A percentile compares a stretch with the other conserved stretches of the same genome.
Conservation (phyloP, 2,113 vertebrate species). For the Eurypyga helias region DNA sequence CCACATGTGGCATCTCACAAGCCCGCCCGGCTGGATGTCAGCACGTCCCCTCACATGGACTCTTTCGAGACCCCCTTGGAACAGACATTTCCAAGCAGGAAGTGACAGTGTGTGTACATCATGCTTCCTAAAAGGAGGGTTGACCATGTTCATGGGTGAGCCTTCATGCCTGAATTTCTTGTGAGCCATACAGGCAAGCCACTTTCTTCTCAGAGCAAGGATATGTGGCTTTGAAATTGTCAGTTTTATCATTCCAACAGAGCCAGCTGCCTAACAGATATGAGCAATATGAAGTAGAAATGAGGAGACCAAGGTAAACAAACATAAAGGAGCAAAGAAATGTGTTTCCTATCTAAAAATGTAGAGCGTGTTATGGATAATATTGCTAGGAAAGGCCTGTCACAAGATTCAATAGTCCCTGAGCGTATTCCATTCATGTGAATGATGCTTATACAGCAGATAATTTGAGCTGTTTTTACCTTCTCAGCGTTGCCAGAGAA, state of each 20-base stretch:
- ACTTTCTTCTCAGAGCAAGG: neutral
- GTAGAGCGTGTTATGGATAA: neutral
- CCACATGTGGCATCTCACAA: accelerated
- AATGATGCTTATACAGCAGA: constrained; percentile 46
- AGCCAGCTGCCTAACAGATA: neutral
- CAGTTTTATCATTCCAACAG: neutral
- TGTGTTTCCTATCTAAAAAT: neutral
- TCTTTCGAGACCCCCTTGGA: neutral
- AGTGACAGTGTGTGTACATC: neutral
- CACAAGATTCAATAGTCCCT: neutral
- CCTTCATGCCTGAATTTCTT: neutral
- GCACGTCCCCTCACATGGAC: neutral
- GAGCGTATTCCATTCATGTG: constrained; percentile 6
- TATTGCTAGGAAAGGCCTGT: neutral
- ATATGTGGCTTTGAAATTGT: neutral
- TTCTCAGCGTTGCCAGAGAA: neutral
- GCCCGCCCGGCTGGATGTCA: neutral
- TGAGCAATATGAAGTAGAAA: neutral
- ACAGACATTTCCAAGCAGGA: neutral
- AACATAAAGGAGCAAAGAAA: constrained; percentile 27
- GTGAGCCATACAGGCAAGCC: neutral
- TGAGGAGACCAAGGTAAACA: constrained; percentile 14
- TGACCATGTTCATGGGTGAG: neutral
- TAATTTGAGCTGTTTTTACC: constrained; percentile 28
- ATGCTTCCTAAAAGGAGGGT: neutral